Evolutionary conservation across 2,113 vertebrate genomes (phyloP), one percentile per base, ranked within the genome.

Genomic region (Rallus limicola): DNA sequence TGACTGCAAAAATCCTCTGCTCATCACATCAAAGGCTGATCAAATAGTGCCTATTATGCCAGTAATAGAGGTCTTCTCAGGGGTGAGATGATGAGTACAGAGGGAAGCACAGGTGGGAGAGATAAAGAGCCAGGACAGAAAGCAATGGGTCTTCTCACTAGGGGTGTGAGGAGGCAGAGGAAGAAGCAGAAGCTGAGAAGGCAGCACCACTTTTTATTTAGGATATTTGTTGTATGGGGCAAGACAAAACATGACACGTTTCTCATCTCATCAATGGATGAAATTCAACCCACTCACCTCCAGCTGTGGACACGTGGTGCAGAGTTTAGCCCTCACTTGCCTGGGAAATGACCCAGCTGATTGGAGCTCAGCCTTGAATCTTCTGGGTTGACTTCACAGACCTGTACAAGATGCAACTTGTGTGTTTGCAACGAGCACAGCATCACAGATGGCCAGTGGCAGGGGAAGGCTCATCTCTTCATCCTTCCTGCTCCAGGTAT

Each of bases 191-290:
- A 65, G 23, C 11, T 28, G 44, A 26, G 83, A 58, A 87, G 48
- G n/a, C 28, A 52, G 19, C 0, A 0, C 3, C 0, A 0, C 26
- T 84, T 40, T 65, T 36, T 82, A 52, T 74, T 74, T 6, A 31
- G 60, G 25, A 4, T n/a, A 24, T 65, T 11, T 60, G 38, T 68
- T 44, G 28, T 18, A 18, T 42, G 7, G 20, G 28, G 50, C 64
- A 74, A 92, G 75, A 64, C 20, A 79, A 67, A 91, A 60, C 74
- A 23, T 0, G 5, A 50, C 31, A 44, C 12, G 2, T 42, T 70
- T 63, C 60, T 89, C 46, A 53, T 25, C 69, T 24, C 46, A n/a
- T 31, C 25, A 15, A 13, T 33, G 50, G 38, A 26, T 50, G 34
- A 13, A 13, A 23, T 28, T 63, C 42, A 46, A 29, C 14, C 4